A percentile compares a stretch with the other conserved stretches of the same genome.
phyloP scores from a whole-genome alignment of 2,888 invertebrate species.

The Calameuta pallipes region DNA sequence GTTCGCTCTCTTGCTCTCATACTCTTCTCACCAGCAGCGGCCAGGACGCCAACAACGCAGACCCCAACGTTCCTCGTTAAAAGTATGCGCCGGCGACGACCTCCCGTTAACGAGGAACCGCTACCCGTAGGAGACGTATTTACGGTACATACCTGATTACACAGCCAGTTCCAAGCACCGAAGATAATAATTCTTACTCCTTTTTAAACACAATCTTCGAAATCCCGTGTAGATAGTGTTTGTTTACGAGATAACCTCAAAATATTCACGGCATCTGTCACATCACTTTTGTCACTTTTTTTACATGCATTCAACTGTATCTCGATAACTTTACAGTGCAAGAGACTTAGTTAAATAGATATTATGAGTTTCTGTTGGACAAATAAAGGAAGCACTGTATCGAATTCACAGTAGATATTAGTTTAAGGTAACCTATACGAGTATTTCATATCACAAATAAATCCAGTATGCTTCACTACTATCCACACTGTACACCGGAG shows the following conservation, averaged over 20 bases:
- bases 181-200: background rate
- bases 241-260: background rate
- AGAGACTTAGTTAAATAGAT: too few species aligned
- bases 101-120: background rate
- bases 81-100: constrained; percentile 36
- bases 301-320: background rate
- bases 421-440: background rate
- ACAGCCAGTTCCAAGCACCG: background rate
- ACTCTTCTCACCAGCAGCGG: background rate
- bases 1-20: background rate
- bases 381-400: background rate
- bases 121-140: background rate
- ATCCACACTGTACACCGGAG: background rate
- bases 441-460: background rate
- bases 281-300: background rate
- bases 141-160: background rate
- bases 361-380: background rate
- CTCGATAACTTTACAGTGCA: background rate
- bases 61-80: constrained; percentile 44
- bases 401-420: background rate
- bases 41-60: background rate
- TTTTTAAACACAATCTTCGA: background rate
- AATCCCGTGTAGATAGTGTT: background rate
- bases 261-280: background rate
- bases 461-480: background rate